Base-by-base conservation (phyloP, 2,888 invertebrate genomes). In the Panopea generosa region DNA sequence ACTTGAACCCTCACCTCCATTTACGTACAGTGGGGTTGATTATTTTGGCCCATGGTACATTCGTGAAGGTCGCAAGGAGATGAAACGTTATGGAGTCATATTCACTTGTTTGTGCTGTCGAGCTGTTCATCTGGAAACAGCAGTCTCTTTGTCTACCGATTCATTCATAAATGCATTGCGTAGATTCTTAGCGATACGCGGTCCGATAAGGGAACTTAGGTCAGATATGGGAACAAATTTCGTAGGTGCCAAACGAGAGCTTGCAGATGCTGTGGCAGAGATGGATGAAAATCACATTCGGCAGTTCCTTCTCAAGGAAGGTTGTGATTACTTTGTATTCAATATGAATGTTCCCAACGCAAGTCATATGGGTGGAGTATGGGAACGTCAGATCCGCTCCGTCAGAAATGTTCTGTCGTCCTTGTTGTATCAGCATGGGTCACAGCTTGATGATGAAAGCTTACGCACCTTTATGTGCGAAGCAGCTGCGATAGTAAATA, bases 11-110 rank as follows among this genome's bases (percentile, higher is more conserved):
- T 33, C 71, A 4, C 88, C 91, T 6, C 24, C 33, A 14, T 93
- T 92, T 74, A 56, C 81, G 1, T 73, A 86, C 50, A 62, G 69
- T 11, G 91, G 90, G 9, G 56, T 92, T 1, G 92, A 92, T 53
- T 90, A 84, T 18, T 87, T 86, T 40, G 91, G 91, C 1, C 91
- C 91, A 0, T 83, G 87, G 20, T 71, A 77, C 18, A 63, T 90
- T 0, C 75, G 81, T 18, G 84, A 87, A 20, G 84, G 84, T 6
- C 65, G 85, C 29, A 86, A 84, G 29, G 77, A 77, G 14, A 52
- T 81, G 2, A 90, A 91, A 87, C 75, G 78, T 2, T 90, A 86
- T 22, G 82, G 90, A 14, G 86, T 78, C 6, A 62, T 91, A 7
- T 91, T 90, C 67, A 83, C 86, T 1, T 91, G 91, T 55, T 78